Conservation (phyloP, 2,888 invertebrate genomes). For the Lymantria monacha region DNA sequence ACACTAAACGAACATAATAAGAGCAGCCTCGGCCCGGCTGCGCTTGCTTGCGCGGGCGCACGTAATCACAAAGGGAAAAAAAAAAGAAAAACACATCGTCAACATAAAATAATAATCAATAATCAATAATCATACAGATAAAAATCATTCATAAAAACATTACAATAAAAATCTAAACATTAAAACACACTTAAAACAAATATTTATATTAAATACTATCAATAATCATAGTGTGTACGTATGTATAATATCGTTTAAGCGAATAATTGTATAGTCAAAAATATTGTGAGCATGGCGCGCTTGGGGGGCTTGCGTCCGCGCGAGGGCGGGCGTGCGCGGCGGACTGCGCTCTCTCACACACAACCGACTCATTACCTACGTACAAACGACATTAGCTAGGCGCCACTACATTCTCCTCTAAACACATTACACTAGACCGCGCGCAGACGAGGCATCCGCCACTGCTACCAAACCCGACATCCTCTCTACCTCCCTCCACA, state of each 20-base stretch:
- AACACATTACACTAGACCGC: conserved; percentile 42
- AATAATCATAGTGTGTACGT: conserved; percentile 80
- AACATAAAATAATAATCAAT: conserved; percentile 83
- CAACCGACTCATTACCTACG: conserved; percentile 15
- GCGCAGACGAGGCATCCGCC: neutral
- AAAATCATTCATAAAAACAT: conserved; percentile 83
- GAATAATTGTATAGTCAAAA: conserved; percentile 81
- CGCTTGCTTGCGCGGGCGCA: conserved; percentile 37
- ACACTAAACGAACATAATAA: conserved; percentile 75
- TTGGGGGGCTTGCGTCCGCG: conserved; percentile 54
- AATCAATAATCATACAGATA: conserved; percentile 82
- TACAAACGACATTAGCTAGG: conserved; percentile 46
- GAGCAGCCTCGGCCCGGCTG: conserved; percentile 70
- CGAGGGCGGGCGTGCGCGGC: conserved; percentile 3
- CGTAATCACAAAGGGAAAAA: neutral
- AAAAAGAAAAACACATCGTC: conserved; percentile 62
- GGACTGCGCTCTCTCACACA: conserved; percentile 6
- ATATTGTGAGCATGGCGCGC: conserved; percentile 76
- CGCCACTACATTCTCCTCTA: conserved; percentile 15
- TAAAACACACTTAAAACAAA: conserved; percentile 83
- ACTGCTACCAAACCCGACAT: too few relatives aligned
- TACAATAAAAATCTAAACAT: conserved; percentile 83
- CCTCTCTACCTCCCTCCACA: conserved; percentile 29
- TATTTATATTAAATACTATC: conserved; percentile 81
- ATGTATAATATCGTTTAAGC: conserved; percentile 81